These are phyloP conservation scores for Probaryconus sp. DNA, from an alignment of 1,140 invertebrate genomes.

Conservation along the genomic window DNA sequence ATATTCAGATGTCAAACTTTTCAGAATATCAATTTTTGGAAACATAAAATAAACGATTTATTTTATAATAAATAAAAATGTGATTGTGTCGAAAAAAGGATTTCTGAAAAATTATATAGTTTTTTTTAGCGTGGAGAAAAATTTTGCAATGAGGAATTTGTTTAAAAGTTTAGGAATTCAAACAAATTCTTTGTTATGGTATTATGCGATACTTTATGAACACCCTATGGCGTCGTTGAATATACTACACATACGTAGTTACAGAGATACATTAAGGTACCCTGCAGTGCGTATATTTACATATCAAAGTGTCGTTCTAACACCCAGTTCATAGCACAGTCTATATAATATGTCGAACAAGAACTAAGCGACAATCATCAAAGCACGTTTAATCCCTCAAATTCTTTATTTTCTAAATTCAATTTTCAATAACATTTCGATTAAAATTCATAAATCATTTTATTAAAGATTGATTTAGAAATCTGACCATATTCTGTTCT, in stretches of 20 bases:
- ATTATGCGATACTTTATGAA: neutral
- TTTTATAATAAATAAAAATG: too few relatives aligned
- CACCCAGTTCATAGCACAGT: slow-evolving; percentile 36
- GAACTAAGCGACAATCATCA: slow-evolving; percentile 29
- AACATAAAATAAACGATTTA: too few relatives aligned
- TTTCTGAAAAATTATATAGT: too few relatives aligned
- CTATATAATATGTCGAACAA: slow-evolving; percentile 42
- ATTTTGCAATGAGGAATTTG: neutral
- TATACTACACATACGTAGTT: slow-evolving; percentile 20
- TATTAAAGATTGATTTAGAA: too few relatives aligned
- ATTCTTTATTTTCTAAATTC: slow-evolving; percentile 18
- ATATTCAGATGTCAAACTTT: too few relatives aligned
- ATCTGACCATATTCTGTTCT: too few relatives aligned
- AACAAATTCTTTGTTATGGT: neutral
- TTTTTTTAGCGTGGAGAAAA: too few relatives aligned
- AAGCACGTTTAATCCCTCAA: slow-evolving; percentile 24
- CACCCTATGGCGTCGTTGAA: slow-evolving; percentile 36
- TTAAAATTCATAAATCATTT: too few relatives aligned
- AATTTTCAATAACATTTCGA: neutral
- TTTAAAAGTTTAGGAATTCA: neutral
- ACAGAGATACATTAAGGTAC: slow-evolving; percentile 49
- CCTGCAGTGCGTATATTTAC: slow-evolving; percentile 57
- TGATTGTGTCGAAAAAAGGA: too few relatives aligned
- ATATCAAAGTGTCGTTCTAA: slow-evolving; percentile 59
- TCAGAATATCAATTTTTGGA: too few relatives aligned